These are phyloP conservation scores for Acrocyrtus sp. DNA, from an alignment of 2,888 invertebrate genomes.

Conservation along the genomic window DNA sequence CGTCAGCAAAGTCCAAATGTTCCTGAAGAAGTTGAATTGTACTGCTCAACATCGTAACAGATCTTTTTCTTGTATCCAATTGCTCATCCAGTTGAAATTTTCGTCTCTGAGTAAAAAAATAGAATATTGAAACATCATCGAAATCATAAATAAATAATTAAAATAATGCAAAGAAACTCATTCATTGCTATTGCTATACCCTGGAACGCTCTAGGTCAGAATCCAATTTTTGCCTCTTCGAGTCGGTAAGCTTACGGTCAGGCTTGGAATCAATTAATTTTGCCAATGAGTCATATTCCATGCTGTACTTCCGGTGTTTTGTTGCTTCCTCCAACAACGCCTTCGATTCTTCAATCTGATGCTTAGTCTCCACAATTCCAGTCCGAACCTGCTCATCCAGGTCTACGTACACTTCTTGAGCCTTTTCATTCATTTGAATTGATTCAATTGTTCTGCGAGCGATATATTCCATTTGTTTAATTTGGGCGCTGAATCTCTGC, in stretches of 20 bases:
- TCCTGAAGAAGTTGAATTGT: constrained; percentile 87
- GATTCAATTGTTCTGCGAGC: constrained; percentile 84
- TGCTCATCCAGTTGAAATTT: constrained; percentile 80
- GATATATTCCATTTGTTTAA: constrained; percentile 89
- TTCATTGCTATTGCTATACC: constrained; percentile 66
- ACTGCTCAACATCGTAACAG: constrained; percentile 88
- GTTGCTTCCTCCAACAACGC: constrained; percentile 63
- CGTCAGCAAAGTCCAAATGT: constrained; percentile 73
- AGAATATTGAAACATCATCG: constrained; percentile 2
- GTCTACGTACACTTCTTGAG: constrained; percentile 82
- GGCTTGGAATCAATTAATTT: constrained; percentile 92
- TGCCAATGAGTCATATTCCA: constrained; percentile 93
- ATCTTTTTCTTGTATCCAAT: constrained; percentile 84
- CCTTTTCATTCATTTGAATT: constrained; percentile 84
- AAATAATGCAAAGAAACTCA: constrained; percentile 6
- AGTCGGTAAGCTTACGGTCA: constrained; percentile 81
- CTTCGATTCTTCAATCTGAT: constrained; percentile 84
- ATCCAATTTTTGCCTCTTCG: constrained; percentile 76
- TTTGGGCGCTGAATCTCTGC: constrained; percentile 82
- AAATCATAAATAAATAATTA: neutral
- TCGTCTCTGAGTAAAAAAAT: constrained; percentile 70
- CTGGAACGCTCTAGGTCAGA: constrained; percentile 77
- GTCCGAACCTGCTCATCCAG: constrained; percentile 81
- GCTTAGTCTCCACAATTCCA: constrained; percentile 82
- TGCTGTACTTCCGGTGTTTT: constrained; percentile 78